Evolutionary conservation across 2,113 vertebrate genomes (phyloP).

Genomic region (Ia io): DNA sequence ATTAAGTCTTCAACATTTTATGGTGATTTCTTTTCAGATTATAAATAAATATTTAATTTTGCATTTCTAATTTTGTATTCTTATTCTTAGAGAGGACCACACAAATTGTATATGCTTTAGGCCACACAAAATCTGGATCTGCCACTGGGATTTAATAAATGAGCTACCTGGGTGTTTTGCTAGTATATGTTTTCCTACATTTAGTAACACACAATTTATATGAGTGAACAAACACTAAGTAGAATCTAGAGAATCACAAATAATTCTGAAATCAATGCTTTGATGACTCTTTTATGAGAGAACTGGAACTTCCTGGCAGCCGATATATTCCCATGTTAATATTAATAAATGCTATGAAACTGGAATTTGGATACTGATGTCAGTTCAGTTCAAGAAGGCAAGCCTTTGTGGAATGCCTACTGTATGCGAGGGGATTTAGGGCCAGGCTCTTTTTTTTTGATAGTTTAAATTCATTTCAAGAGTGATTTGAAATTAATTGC

Average conservation of each 20-base stretch:
- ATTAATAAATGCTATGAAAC: background rate
- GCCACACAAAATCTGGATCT: background rate
- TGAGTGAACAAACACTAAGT: background rate
- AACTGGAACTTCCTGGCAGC: background rate
- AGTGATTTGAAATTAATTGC: slow-evolving; percentile 36
- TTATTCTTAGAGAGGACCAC: background rate
- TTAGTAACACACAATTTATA: slow-evolving; percentile 20
- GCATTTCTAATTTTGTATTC: background rate
- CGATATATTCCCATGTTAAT: background rate
- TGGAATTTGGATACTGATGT: background rate
- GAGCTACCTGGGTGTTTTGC: background rate
- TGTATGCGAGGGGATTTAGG: background rate
- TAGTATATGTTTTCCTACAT: background rate
- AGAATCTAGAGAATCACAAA: background rate
- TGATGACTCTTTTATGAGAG: background rate
- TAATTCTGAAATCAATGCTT: background rate
- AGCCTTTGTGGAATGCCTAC: background rate
- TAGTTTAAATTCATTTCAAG: slow-evolving; percentile 51
- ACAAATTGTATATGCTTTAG: background rate
- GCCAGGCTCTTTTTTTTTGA: background rate
- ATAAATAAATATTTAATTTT: slow-evolving; percentile 1
- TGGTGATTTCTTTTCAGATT: background rate
- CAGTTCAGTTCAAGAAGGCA: background rate
- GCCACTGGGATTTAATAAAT: background rate
- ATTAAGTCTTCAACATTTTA: background rate